phyloP scores from a whole-genome alignment of 2,797 vertebrate genomes.

The Sebastes jordani region DNA sequence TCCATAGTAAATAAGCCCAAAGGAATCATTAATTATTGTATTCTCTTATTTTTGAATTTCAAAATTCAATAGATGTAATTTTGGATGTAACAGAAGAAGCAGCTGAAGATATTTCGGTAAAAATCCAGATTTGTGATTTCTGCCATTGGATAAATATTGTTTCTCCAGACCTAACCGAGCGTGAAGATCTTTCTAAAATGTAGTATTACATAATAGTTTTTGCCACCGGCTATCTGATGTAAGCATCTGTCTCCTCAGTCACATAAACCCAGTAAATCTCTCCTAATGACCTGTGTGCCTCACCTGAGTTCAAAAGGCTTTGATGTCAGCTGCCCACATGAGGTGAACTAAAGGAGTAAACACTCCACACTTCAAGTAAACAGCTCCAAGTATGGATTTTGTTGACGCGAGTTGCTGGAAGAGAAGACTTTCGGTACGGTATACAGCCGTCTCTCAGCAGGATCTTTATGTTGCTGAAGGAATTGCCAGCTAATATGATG shows the following conservation, averaged over 20 bases:
- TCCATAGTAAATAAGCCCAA: not conserved
- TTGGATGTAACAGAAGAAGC: not conserved
- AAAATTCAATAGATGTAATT: not conserved
- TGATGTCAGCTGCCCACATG: slow-evolving; percentile 18
- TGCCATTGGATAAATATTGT: not conserved
- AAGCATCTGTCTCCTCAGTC: slow-evolving; percentile 2
- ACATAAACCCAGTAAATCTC: slow-evolving; percentile 1
- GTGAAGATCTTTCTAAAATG: not conserved
- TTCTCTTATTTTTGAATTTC: not conserved
- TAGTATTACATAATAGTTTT: not conserved
- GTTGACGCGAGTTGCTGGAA: not conserved
- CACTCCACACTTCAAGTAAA: slow-evolving; percentile 15
- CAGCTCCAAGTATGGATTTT: slow-evolving; percentile 35
- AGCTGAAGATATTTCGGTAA: not conserved
- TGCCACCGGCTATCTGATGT: not conserved
- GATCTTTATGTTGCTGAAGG: not conserved
- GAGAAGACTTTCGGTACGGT: not conserved
- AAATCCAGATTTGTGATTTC: not conserved
- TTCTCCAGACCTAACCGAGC: not conserved
- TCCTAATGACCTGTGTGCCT: slow-evolving; percentile 7
- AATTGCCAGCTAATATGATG: not conserved
- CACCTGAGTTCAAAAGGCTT: slow-evolving; percentile 28
- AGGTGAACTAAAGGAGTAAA: slow-evolving; percentile 20
- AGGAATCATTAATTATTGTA: too few species aligned
- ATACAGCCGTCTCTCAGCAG: not conserved